Evolutionary conservation across 92 coral and sea anemone genomes (phyloP).

Genomic region (Paramuricea clavata): DNA sequence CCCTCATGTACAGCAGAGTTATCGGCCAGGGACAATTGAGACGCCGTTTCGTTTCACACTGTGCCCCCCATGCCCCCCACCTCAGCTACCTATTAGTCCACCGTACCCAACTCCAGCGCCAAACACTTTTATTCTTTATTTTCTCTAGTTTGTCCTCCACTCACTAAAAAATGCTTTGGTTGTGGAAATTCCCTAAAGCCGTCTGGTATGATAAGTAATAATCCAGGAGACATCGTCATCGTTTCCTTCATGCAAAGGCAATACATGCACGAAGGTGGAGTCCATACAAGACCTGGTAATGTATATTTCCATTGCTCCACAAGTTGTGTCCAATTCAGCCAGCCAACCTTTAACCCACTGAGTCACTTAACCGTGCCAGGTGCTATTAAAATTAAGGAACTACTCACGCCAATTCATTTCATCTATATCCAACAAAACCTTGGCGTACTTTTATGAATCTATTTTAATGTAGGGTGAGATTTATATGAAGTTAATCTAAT

Average conservation of each 20-base stretch:
- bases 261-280: neutral
- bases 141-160: neutral
- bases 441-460: neutral
- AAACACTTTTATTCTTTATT: neutral
- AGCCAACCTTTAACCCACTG: neutral
- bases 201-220: neutral
- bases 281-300: neutral
- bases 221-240: neutral
- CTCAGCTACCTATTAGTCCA: neutral
- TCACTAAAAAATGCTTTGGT: neutral
- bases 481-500: too few relatives aligned
- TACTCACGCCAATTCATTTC: neutral
- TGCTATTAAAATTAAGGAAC: neutral
- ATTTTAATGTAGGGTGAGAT: too few relatives aligned
- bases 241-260: slow-evolving; percentile 8
- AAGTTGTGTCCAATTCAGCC: slow-evolving; percentile 3
- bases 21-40: neutral
- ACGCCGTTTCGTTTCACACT: neutral
- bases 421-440: neutral
- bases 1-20: neutral
- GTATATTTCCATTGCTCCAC: slow-evolving; percentile 3
- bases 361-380: neutral
- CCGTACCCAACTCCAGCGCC: neutral
- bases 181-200: neutral
- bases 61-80: neutral